A percentile compares a stretch with the other conserved stretches of the same genome.
Evolutionary conservation across 2,797 vertebrate species (phyloP).

Genomic region (Chiroxiphia lanceolata): DNA sequence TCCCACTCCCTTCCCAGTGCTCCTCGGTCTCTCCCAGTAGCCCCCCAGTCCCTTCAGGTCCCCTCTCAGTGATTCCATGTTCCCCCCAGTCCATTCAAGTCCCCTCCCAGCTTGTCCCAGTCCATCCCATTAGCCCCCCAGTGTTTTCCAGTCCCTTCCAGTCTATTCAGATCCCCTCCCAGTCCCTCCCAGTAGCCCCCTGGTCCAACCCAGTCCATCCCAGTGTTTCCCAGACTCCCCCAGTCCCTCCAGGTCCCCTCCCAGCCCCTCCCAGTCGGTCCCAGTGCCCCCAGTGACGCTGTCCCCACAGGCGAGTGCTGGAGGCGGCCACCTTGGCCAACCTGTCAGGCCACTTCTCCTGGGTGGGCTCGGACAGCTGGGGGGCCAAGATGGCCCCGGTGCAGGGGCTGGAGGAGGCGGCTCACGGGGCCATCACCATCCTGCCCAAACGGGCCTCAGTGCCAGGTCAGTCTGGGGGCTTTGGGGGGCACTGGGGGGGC

Average conservation of each 20-base stretch:
- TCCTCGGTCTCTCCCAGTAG: neutral
- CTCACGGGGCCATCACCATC: slow-evolving; percentile 81
- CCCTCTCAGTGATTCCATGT: neutral
- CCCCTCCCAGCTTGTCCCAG: neutral
- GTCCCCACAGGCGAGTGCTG: slow-evolving; percentile 82
- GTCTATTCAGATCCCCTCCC: neutral
- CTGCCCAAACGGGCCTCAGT: neutral
- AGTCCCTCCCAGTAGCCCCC: neutral
- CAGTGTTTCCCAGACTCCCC: neutral
- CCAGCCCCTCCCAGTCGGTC: neutral
- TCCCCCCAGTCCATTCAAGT: too few species aligned
- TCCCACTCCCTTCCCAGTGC: neutral
- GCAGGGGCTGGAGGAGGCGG: slow-evolving; percentile 85
- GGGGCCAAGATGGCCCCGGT: slow-evolving; percentile 83
- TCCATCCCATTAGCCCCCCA: neutral
- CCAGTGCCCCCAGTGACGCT: neutral
- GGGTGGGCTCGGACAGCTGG: slow-evolving; percentile 89
- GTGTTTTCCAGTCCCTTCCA: neutral
- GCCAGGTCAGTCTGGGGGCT: neutral
- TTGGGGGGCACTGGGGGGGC: neutral
- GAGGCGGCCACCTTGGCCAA: slow-evolving; percentile 84
- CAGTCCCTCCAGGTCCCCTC: neutral
- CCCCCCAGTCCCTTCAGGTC: neutral
- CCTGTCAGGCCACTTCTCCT: slow-evolving; percentile 90
- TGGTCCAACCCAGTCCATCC: neutral